Conservation (phyloP, 2,113 vertebrate species). For the Phyllopteryx taeniolatus region DNA sequence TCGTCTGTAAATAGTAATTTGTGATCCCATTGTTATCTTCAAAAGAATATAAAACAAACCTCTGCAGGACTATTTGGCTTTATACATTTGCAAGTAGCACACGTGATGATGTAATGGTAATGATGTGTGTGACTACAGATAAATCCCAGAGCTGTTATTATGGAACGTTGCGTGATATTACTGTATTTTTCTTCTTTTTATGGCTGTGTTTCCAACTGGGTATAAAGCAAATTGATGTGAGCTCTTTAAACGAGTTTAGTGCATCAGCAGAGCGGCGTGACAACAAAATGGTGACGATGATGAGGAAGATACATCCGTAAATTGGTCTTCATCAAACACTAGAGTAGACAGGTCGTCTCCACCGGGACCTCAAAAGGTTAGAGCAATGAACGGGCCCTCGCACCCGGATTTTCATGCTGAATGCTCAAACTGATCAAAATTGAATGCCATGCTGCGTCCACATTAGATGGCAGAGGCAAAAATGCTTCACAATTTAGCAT, state of each 20-base stretch:
- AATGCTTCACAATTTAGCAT: too few species aligned
- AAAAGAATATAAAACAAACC: conserved; percentile 33
- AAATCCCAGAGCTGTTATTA: conserved; percentile 7
- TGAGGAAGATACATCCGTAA: background rate
- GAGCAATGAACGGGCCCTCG: too few species aligned
- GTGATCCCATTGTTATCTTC: background rate
- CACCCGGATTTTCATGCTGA: background rate
- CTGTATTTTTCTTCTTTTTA: background rate
- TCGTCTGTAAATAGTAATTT: background rate
- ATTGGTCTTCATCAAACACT: background rate
- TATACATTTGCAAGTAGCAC: background rate
- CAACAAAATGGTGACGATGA: background rate
- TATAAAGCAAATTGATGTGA: conserved; percentile 8
- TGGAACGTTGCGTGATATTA: conserved; percentile 4
- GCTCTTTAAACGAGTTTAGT: conserved; percentile 2
- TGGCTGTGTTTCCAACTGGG: conserved; percentile 4
- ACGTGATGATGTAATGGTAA: conserved; percentile 8
- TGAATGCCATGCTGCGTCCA: too few species aligned
- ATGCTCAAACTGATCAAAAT: background rate
- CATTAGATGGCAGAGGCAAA: too few species aligned
- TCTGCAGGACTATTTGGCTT: conserved; percentile 3
- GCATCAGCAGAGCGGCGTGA: background rate
- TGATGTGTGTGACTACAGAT: conserved; percentile 12
- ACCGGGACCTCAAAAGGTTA: background rate
- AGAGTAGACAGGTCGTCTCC: background rate